Percentiles rank a stretch among this genome's conserved stretches.
Conservation (phyloP, 2,888 invertebrate species). For the Drosophila rubida region DNA sequence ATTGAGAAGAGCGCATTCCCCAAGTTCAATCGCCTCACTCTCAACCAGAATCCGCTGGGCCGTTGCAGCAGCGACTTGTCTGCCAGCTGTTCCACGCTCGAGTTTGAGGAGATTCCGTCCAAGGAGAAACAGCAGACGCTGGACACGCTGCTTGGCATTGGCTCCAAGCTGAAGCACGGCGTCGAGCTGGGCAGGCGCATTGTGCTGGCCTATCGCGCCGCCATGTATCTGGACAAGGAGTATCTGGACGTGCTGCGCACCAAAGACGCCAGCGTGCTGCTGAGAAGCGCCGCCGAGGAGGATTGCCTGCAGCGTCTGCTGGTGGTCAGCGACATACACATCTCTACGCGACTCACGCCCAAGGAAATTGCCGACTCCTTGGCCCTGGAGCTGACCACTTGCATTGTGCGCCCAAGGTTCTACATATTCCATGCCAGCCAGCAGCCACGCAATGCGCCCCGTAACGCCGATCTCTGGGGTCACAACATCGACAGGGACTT, state of each 20-base stretch:
- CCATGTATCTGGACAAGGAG: slow-evolving; percentile 86
- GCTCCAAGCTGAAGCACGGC: slow-evolving; percentile 86
- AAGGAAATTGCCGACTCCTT: slow-evolving; percentile 87
- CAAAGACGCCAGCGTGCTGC: slow-evolving; percentile 85
- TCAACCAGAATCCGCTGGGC: slow-evolving; percentile 80
- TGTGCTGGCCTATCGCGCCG: slow-evolving; percentile 86
- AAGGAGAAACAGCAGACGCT: slow-evolving; percentile 83
- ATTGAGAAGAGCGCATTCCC: slow-evolving; percentile 84
- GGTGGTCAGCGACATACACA: slow-evolving; percentile 87
- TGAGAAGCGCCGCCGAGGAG: slow-evolving; percentile 86
- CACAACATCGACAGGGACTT: slow-evolving; percentile 85
- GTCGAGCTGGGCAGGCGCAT: slow-evolving; percentile 86
- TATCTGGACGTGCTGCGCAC: slow-evolving; percentile 86
- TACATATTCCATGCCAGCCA: slow-evolving; percentile 83
- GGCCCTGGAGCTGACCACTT: slow-evolving; percentile 86
- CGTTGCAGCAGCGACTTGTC: slow-evolving; percentile 71
- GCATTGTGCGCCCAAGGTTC: slow-evolving; percentile 85
- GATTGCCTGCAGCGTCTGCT: slow-evolving; percentile 87
- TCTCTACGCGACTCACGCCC: slow-evolving; percentile 86
- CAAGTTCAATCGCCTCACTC: slow-evolving; percentile 84
- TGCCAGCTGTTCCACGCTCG: slow-evolving; percentile 81
- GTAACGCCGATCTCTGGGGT: slow-evolving; percentile 85
- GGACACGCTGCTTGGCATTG: slow-evolving; percentile 85
- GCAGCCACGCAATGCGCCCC: slow-evolving; percentile 71
- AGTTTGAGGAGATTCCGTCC: slow-evolving; percentile 84